These are phyloP conservation scores for Tribolium madens DNA, from an alignment of 1,140 invertebrate genomes.

Conservation along the genomic window DNA sequence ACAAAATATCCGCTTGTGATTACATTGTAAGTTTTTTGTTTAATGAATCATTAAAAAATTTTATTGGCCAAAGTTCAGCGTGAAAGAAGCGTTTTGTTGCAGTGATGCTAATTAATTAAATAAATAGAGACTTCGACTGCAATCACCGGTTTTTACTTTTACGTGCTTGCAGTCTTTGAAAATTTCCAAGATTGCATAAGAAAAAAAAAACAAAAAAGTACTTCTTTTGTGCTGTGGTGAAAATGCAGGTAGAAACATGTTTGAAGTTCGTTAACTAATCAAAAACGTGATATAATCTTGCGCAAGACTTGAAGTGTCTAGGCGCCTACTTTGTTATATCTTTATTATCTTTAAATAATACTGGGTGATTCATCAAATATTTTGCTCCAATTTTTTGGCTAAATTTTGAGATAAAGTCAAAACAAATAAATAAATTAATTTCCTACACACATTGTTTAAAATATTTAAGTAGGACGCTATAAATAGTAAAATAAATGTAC, in stretches of 20 bases:
- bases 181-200: too few species aligned
- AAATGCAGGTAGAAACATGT: not conserved
- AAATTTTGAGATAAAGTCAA: too few species aligned
- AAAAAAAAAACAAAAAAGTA: too few species aligned
- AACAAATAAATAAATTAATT: too few species aligned
- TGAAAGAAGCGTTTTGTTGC: not conserved
- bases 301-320: not conserved
- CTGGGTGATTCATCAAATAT: not conserved
- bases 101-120: not conserved
- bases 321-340: not conserved
- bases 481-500: not conserved
- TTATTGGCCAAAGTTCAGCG: not conserved
- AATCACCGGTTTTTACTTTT: not conserved
- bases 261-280: not conserved
- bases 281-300: not conserved
- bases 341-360: not conserved
- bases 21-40: too few species aligned
- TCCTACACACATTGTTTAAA: not conserved
- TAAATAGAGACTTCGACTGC: not conserved
- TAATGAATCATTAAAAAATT: not conserved
- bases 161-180: too few species aligned
- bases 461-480: not conserved
- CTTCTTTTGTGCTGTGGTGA: too few species aligned
- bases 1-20: too few species aligned
- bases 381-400: not conserved